Evolutionary conservation across 2,797 vertebrate genomes (phyloP), one percentile per base, ranked within the genome.

Genomic region (Cryptoblepharus egeriae): DNA sequence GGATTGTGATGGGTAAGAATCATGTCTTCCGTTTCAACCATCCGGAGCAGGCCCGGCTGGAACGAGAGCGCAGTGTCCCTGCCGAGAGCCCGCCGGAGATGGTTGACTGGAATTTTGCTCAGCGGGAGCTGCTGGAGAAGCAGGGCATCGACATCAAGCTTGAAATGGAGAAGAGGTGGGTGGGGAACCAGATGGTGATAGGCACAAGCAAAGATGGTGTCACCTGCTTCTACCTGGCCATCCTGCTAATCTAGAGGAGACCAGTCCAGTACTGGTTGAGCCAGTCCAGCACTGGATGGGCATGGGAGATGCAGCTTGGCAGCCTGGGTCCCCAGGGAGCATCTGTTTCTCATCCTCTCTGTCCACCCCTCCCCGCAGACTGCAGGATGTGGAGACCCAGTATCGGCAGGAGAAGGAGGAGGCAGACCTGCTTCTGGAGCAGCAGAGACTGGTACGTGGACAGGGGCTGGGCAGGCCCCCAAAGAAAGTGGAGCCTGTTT

Each of bases 21-120:
- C 97, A 98, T 28, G 97, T 98, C 73, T 98, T 98, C 86, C 94
- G 97, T 6, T 98, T 98, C 87, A 98, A 97, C 91, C 97, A 98
- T 93, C 97, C 97, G 0, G 97, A 98, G 90, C 97, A 98, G 95
- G 97, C 97, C 0, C 86, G 97, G 55, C 92, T 97, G 88, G 97
- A 97, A 89, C 85, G 97, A 8, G 97, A 98, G 93, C 96, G 97
- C 86, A 97, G 91, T 4, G 88, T 89, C 7, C 92, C 94, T 4
- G 79, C 85, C 0, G 97, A 97, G 49, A 95, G 94, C 20, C 97
- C 96, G 92, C 93, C 79, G 1, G 97, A 97, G 93, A 95, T 96
- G 0, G 96, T 96, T 30, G 97, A 98, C 95, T 98, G 97, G 97
- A 98, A 96, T 92, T 98, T 97, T 49, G 97, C 97, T 0, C 97